Base-by-base conservation (phyloP, 2,113 vertebrate genomes). In the Salminus brasiliensis region DNA sequence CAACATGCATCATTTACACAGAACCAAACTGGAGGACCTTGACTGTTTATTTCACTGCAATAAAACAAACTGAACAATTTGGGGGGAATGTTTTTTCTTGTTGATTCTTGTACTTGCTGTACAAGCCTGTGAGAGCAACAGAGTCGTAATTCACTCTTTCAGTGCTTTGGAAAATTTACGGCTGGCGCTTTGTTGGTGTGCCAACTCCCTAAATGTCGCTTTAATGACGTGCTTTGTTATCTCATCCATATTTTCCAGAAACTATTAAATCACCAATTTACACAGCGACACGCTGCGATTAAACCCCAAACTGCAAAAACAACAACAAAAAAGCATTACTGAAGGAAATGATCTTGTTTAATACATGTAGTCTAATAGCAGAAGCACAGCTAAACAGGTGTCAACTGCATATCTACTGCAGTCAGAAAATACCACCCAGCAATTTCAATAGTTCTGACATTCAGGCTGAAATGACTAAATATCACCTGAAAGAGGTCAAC, bases 361-460 rank as follows among this genome's bases (percentile, higher is more conserved):
- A 41, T 34, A 57, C 30, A 49, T 25, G 12, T 10, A 18, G 45
- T n/a, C 9, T 53, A 12, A 10, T 2, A 32, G n/a, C 68, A 16
- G 21, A 7, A 4, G 4, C 12, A 27, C 39, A 49, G 30, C n/a
- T 39, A 21, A 72, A 52, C 57, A 72, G 45, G 43, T 39, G 21
- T 25, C 30, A 23, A 43, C 45, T 32, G n/a, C 57, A 30, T 21
- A 21, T 49, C 2, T 21, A 49, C 47, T 49, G n/a, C 43, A 43
- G 29, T 27, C 45, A 69, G 59, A 53, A 34, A 53, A 57, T 45
- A 60, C 32, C 27, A 18, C 45, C 1, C 65, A 52, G 36, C 25
- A 59, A n/a, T 32, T 30, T 18, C 62, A 68, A 10, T n/a, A 52
- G 30, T 57, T 78, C 15, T 72, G n/a, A 78, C 66, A 82, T 59